Base-by-base conservation (phyloP, 2,113 vertebrate species). In the Cricetomys ansorgei region DNA sequence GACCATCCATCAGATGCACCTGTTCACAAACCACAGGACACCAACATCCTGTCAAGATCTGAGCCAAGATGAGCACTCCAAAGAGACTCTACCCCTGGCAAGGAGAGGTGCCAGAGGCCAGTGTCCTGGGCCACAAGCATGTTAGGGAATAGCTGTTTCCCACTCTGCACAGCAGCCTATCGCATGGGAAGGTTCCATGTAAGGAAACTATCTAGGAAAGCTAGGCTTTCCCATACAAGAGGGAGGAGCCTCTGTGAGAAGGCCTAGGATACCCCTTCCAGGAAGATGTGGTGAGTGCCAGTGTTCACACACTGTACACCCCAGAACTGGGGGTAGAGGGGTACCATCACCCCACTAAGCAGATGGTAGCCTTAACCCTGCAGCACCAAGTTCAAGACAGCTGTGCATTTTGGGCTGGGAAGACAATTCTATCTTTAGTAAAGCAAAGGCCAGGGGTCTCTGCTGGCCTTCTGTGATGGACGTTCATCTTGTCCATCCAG, bases 301-400 rank as follows among this genome's bases (percentile, higher is more conserved):
- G 67, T 0, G 1, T 25, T 64, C 25, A 19, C 0, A 12, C 5
- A 64, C 53, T 2, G 2, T 29, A 50, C 40, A 69, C 37, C 9
- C 0, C 21, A 79, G 43, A 43, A 27, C 2, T 0, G 53, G 0
- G 0, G 62, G n/a, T n/a, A n/a, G n/a, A n/a, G n/a, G 34, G 17
- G 25, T n/a, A 27, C 17, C 29, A 70, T 13, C 25, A 79, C 5
- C 1, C n/a, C 5, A 17, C 81, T 37, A 21, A 0, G 0, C 11
- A 25, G 75, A 17, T 0, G 0, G 67, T 3, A 31, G 57, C 73
- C 93, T 72, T 7, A 29, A n/a, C 10, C 1, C n/a, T 23, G 37
- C 27, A 11, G 27, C 59, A 59, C 67, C 11, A 23, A 91, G 3
- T 37, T 45, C 64, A 79, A 70, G 84, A n/a, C 12, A 40, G 67